Percentiles rank a stretch among this genome's conserved stretches.
phyloP scores from a whole-genome alignment of 2,888 invertebrate genomes.

The Apeira syringaria region DNA sequence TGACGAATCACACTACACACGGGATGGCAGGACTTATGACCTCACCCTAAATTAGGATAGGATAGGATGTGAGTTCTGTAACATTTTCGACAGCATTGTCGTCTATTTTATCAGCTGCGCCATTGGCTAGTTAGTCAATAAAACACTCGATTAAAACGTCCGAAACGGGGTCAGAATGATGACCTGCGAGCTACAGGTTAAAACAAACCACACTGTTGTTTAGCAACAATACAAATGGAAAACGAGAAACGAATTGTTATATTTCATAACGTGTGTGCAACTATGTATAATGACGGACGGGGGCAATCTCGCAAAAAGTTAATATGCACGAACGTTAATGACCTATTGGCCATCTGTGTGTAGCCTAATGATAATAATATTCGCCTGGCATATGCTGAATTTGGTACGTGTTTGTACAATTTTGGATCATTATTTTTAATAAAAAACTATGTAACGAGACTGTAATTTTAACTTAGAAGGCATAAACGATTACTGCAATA shows the following conservation, averaged over 20 bases:
- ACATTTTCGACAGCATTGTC: too few relatives aligned
- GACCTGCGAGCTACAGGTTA: slow-evolving; percentile 1
- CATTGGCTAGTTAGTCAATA: too few relatives aligned
- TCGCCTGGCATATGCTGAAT: slow-evolving; percentile 11
- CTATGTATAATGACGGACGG: slow-evolving; percentile 13
- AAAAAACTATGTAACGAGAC: slow-evolving; percentile 4
- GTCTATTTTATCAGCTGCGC: too few relatives aligned
- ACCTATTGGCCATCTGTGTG: slow-evolving; percentile 21
- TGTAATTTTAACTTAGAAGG: not conserved
- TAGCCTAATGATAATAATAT: slow-evolving; percentile 22
- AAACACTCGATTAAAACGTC: too few relatives aligned
- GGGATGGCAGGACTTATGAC: too few relatives aligned
- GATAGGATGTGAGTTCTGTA: too few relatives aligned
- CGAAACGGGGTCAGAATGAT: not conserved
- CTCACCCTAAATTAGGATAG: too few relatives aligned
- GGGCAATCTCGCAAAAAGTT: slow-evolving; percentile 22
- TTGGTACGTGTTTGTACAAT: slow-evolving; percentile 12
- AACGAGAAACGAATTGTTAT: slow-evolving; percentile 22
- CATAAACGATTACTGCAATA: too few relatives aligned
- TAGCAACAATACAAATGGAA: slow-evolving; percentile 18
- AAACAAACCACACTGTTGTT: slow-evolving; percentile 7
- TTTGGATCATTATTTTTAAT: slow-evolving; percentile 11
- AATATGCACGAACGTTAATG: slow-evolving; percentile 21
- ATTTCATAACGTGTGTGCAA: slow-evolving; percentile 22
- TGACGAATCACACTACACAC: too few relatives aligned